Evolutionary conservation across 2,797 vertebrate species (phyloP), one percentile per base, ranked within the genome.

Genomic region (Esox lucius): DNA sequence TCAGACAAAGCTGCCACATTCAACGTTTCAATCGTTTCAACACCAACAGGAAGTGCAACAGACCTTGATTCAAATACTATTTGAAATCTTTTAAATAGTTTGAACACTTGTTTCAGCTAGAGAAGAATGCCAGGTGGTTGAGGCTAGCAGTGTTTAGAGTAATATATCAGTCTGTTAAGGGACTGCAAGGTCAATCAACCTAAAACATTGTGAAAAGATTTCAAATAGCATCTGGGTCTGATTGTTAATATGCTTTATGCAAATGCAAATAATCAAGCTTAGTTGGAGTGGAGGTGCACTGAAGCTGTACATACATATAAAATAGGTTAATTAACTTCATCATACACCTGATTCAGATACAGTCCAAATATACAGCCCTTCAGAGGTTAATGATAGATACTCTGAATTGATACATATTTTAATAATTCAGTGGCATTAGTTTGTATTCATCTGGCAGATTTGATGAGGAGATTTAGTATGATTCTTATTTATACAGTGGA

Each of bases 351-450:
- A 66, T 66, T 66, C 64, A 66, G 31, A 66, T 66, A 66, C 64
- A 66, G 31, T 33, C 28, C 62, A 28, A 65, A 33, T 28, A 6
- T 67, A 6, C 19, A 67, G 13, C 17, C 17, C 35, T 22, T 68
- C 17, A n/a, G 19, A 62, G 71, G 49, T 73, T 75, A 74, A 79
- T 70, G 39, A 71, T 33, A 64, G 62, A 70, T 71, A 71, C 68
- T 22, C 70, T 80, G 77, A 73, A 71, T 39, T 65, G n/a, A 73
- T 46, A 59, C 65, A 70, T 28, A 51, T 61, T 33, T 67, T 71
- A 65, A 76, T 78, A 71, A 75, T 53, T n/a, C 42, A 26, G 67
- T 24, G 68, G 68, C 17, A 71, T 81, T 6, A 68, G 31, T 12
- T 39, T 42, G 68, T n/a, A 76, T 49, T 78, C 64, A 74, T 39